Evolutionary conservation across 2,113 vertebrate genomes (phyloP), one percentile per base, ranked within the genome.

Genomic region (Otis tarda): DNA sequence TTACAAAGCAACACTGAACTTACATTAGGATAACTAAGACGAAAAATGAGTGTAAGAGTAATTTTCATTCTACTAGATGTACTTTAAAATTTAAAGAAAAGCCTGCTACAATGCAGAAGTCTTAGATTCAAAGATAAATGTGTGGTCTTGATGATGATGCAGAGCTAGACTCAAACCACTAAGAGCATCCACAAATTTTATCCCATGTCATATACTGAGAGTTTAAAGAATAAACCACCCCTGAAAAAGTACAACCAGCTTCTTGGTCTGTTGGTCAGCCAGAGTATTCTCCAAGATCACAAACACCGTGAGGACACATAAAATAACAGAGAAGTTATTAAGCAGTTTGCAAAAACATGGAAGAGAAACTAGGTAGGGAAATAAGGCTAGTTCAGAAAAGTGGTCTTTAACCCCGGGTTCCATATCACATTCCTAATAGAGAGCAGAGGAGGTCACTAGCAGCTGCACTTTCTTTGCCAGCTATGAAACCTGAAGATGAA

Each of bases 291-390:
- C 43, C 2, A 5, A 25, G 45, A 69, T 35, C 41, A 87, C 0
- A 1, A 91, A 78, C 21, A 71, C 4, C 4, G n/a, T 0, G 21
- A 70, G 25, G 47, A 45, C 21, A 24, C 6, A 7, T 17, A 31
- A 8, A 53, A 1, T 1, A 50, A 45, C 17, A 73, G n/a, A 25
- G 39, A 37, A 77, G 6, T 39, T 39, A 71, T 1, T 28, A 37
- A 65, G 60, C 3, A 70, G 16, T 4, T 68, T 59, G 55, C 6
- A 3, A 73, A 41, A 75, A 37, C 0, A 4, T 8, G 10, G 67
- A 43, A 78, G 74, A 70, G 57, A 65, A 55, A 28, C 8, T 14
- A 56, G 19, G 39, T 6, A 83, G 35, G 16, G 14, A 77, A 69
- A 61, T 6, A 49, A 41, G 25, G 12, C 20, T 7, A 22, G 15